Conservation (phyloP, 2,113 vertebrate species). For the Dipodomys spectabilis region DNA sequence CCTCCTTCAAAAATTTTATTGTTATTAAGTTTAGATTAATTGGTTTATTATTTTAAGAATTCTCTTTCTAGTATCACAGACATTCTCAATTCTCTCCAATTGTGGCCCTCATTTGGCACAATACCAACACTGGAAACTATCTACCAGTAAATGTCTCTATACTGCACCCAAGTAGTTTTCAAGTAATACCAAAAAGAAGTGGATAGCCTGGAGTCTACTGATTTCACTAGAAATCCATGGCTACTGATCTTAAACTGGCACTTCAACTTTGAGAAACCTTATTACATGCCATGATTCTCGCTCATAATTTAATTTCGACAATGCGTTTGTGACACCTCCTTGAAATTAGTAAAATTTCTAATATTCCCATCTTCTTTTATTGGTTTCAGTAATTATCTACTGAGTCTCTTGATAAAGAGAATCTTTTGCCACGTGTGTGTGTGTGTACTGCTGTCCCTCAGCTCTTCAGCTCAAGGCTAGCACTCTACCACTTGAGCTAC, state of each 20-base stretch:
- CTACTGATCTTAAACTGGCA: neutral
- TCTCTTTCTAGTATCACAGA: too few relatives aligned
- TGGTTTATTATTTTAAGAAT: too few relatives aligned
- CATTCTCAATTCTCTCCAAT: too few relatives aligned
- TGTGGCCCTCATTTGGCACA: too few relatives aligned
- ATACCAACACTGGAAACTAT: too few relatives aligned
- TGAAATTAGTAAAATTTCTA: neutral
- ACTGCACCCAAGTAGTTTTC: neutral
- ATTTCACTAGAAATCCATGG: neutral
- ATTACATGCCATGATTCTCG: neutral
- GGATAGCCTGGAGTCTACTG: neutral
- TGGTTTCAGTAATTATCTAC: constrained; percentile 1
- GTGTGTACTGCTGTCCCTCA: too few relatives aligned
- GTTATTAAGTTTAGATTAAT: too few relatives aligned
- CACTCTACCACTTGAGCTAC: too few relatives aligned
- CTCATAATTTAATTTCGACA: neutral
- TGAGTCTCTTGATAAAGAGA: neutral
- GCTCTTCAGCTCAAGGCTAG: too few relatives aligned
- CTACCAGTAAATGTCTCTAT: too few relatives aligned
- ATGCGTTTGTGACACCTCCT: neutral
- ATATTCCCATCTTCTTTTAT: neutral
- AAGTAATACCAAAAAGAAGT: neutral
- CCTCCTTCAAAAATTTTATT: too few relatives aligned
- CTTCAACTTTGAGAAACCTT: neutral
- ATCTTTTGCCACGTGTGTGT: too few relatives aligned